These are phyloP conservation scores for Piprites chloris DNA, from an alignment of 2,113 vertebrate genomes.

Conservation along the genomic window DNA sequence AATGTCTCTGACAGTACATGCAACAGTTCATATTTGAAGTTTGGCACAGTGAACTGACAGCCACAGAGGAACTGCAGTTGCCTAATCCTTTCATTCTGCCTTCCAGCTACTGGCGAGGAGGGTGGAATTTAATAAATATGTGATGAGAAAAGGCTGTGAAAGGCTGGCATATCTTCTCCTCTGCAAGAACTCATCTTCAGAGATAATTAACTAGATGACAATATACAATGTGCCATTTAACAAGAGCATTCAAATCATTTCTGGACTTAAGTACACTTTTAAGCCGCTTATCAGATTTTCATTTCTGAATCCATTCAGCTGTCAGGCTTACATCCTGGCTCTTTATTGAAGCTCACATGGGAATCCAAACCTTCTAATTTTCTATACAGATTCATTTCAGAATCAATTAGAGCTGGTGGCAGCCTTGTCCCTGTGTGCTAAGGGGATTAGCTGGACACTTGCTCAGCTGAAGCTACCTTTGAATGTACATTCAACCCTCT, in stretches of 20 bases:
- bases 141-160: slow-evolving; percentile 74
- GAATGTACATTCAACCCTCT: slow-evolving; percentile 72
- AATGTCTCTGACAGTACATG: slow-evolving; percentile 85
- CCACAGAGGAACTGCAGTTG: slow-evolving; percentile 77
- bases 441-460: slow-evolving; percentile 85
- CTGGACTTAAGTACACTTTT: slow-evolving; percentile 80
- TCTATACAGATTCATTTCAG: slow-evolving; percentile 84
- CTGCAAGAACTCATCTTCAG: slow-evolving; percentile 75
- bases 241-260: slow-evolving; percentile 79
- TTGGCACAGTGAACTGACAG: slow-evolving; percentile 83
- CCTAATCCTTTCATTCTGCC: slow-evolving; percentile 88
- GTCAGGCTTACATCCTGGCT: slow-evolving; percentile 79
- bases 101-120: slow-evolving; percentile 76
- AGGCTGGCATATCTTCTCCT: slow-evolving; percentile 63
- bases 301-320: slow-evolving; percentile 79
- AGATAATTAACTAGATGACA: slow-evolving; percentile 83
- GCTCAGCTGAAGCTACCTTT: slow-evolving; percentile 76
- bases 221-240: slow-evolving; percentile 77
- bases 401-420: slow-evolving; percentile 91
- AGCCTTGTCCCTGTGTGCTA: slow-evolving; percentile 80
- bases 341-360: slow-evolving; percentile 78
- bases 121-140: slow-evolving; percentile 86
- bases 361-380: slow-evolving; percentile 86
- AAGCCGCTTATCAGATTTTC: slow-evolving; percentile 85
- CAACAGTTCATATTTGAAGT: slow-evolving; percentile 85